These are phyloP conservation scores for Rotaria magnacalcarata DNA, from an alignment of 2,888 invertebrate genomes.

Conservation along the genomic window DNA sequence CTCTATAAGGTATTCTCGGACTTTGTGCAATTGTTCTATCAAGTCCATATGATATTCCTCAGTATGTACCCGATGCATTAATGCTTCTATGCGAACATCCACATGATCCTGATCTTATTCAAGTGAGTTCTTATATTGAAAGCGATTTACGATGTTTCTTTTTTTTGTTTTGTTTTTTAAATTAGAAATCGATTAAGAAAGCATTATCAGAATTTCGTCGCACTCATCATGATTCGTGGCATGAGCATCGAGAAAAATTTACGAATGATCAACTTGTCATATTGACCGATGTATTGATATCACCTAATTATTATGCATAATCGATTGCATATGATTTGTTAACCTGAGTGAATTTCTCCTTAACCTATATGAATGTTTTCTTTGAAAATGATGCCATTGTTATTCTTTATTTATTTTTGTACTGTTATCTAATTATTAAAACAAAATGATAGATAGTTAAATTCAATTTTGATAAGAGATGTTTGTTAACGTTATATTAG, in stretches of 20 bases:
- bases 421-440: too few relatives aligned
- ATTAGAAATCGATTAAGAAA: conserved; percentile 75
- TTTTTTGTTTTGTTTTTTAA: conserved; percentile 46
- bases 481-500: too few relatives aligned
- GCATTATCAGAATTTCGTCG: conserved; percentile 81
- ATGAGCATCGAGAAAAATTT: conserved; percentile 76
- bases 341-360: background rate
- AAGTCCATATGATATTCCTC: conserved; percentile 79
- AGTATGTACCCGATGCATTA: conserved; percentile 73
- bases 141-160: background rate
- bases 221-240: conserved; percentile 88
- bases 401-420: too few relatives aligned
- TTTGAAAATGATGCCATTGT: too few relatives aligned
- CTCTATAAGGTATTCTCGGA: conserved; percentile 70
- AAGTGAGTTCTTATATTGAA: conserved; percentile 68
- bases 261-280: conserved; percentile 79
- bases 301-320: conserved; percentile 81
- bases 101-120: conserved; percentile 81
- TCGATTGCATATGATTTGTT: background rate
- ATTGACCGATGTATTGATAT: conserved; percentile 79
- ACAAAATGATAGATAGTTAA: too few relatives aligned
- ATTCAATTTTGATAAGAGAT: too few relatives aligned
- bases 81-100: conserved; percentile 74
- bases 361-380: too few relatives aligned
- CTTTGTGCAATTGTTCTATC: conserved; percentile 80